Percentiles rank a stretch among this genome's conserved stretches.
These are phyloP conservation scores for Bimastos eiseni DNA, from an alignment of 2,888 invertebrate species.

Conservation along the genomic window DNA sequence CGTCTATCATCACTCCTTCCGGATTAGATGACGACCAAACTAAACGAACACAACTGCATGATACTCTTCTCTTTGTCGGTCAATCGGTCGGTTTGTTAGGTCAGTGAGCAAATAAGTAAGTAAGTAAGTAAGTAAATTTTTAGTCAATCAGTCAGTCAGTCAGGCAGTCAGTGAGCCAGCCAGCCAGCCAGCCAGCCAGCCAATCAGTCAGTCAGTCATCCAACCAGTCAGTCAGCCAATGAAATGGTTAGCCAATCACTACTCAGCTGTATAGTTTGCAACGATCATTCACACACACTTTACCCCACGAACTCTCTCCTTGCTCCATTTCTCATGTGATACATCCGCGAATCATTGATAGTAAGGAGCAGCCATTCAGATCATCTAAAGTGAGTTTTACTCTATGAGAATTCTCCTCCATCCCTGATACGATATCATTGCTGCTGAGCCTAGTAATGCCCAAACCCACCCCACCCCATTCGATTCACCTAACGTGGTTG, in stretches of 20 bases:
- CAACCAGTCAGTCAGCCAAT: background rate
- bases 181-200: background rate
- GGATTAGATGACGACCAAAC: background rate
- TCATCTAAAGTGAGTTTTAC: background rate
- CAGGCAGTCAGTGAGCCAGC: background rate
- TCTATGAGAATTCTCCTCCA: background rate
- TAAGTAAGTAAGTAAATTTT: too few species aligned
- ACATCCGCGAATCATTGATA: background rate
- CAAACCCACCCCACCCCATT: background rate
- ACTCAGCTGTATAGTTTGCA: background rate
- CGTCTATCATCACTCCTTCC: background rate
- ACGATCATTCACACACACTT: background rate
- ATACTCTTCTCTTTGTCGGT: background rate
- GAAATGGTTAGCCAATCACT: background rate
- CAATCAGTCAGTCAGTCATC: background rate
- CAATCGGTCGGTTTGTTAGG: background rate
- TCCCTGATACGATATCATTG: background rate
- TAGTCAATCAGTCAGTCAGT: conserved; percentile 16
- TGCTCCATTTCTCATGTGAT: background rate
- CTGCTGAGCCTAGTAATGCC: too few species aligned
- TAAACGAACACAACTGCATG: background rate
- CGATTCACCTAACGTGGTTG: background rate
- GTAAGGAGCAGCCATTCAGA: background rate
- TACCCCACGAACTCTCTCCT: background rate
- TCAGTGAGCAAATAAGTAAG: background rate